phyloP scores from a whole-genome alignment of 2,797 vertebrate species.

The Dryobates pubescens region DNA sequence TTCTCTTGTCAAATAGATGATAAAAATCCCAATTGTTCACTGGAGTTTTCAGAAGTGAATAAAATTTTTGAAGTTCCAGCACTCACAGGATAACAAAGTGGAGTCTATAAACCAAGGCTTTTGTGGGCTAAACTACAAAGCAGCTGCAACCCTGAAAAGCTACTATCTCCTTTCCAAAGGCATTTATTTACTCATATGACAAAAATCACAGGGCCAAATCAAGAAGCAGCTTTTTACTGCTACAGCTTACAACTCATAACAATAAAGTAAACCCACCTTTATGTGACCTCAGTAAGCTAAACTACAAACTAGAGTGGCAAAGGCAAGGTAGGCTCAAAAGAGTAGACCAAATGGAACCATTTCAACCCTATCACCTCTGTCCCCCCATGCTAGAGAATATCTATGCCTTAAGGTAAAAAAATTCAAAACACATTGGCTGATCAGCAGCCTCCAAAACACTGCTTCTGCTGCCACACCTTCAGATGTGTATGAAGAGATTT shows the following conservation, averaged over 20 bases:
- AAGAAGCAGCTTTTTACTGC: background rate
- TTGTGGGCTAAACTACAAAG: accelerated
- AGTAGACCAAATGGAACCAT: accelerated
- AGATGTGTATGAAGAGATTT: accelerated
- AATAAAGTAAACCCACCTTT: background rate
- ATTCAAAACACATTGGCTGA: too few relatives aligned
- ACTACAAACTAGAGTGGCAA: accelerated
- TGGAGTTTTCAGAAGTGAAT: background rate
- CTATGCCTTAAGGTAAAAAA: background rate
- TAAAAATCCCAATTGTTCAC: background rate
- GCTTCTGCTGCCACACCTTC: background rate
- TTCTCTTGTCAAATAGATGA: background rate
- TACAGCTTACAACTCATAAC: background rate
- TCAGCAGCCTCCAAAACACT: too few relatives aligned
- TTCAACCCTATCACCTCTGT: background rate
- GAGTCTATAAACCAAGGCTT: accelerated
- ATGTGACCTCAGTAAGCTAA: background rate
- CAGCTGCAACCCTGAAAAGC: background rate
- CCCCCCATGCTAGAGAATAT: background rate
- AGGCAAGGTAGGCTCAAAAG: background rate
- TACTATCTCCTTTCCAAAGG: background rate
- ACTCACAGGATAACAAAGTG: accelerated
- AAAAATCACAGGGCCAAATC: too few relatives aligned
- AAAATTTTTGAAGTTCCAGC: background rate
- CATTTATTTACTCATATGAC: background rate